These are phyloP conservation scores for Sebastes paucispinis DNA, from an alignment of 2,797 vertebrate species.

Conservation along the genomic window DNA sequence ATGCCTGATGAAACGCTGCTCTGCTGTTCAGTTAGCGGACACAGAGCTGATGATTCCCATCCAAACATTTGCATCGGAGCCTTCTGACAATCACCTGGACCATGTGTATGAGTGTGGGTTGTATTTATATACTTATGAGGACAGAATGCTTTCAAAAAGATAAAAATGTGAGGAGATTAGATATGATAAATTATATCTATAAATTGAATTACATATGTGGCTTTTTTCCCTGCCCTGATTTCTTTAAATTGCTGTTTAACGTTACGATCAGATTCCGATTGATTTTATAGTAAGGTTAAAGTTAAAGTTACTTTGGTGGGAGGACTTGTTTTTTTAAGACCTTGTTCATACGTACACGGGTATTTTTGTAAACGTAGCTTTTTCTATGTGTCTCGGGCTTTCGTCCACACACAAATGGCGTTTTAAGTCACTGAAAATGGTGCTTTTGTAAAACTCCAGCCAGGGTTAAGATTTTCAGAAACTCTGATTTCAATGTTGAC, in stretches of 20 bases:
- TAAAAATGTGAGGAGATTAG: not conserved
- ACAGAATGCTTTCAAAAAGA: slow-evolving; percentile 1
- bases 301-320: not conserved
- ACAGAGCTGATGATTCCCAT: slow-evolving; percentile 41
- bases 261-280: not conserved
- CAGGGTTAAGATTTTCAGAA: too few species aligned
- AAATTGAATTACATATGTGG: not conserved
- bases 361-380: too few species aligned
- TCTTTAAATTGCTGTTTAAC: not conserved
- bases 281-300: not conserved
- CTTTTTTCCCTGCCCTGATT: not conserved
- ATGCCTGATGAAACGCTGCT: slow-evolving; percentile 56
- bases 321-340: not conserved
- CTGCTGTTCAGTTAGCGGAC: slow-evolving; percentile 38
- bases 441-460: too few species aligned
- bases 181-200: not conserved
- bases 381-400: too few species aligned
- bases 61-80: slow-evolving; percentile 55
- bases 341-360: too few species aligned
- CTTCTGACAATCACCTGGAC: slow-evolving; percentile 30
- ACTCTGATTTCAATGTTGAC: too few species aligned
- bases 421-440: too few species aligned
- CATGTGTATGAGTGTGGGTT: slow-evolving; percentile 10
- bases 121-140: slow-evolving; percentile 64
- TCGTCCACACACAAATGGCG: too few species aligned